A percentile compares a stretch with the other conserved stretches of the same genome.
Evolutionary conservation across 2,113 vertebrate genomes (phyloP).

Genomic region (Gobius niger): DNA sequence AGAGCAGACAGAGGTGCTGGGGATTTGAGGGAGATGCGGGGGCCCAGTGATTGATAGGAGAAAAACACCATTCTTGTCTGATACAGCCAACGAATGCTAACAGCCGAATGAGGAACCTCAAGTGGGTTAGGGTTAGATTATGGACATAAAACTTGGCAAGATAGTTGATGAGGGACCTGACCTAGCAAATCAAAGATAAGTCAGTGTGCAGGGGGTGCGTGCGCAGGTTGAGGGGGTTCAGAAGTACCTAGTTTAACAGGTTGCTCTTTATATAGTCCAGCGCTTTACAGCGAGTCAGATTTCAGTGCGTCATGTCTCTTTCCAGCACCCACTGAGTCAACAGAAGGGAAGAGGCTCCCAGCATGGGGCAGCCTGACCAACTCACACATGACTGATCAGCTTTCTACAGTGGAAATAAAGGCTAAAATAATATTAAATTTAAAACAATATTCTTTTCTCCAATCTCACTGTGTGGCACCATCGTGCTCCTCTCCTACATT

Average conservation of each 20-base stretch:
- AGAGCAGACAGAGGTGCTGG: slow-evolving; percentile 49
- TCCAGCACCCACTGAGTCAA: slow-evolving; percentile 42
- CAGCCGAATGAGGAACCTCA: slow-evolving; percentile 53
- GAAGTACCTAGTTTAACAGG: slow-evolving; percentile 26
- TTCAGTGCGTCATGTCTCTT: slow-evolving; percentile 59
- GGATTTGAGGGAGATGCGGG: slow-evolving; percentile 25
- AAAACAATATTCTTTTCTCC: background rate
- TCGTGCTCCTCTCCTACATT: background rate
- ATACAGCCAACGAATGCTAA: slow-evolving; percentile 53
- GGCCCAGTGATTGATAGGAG: slow-evolving; percentile 57
- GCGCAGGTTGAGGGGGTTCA: slow-evolving; percentile 33
- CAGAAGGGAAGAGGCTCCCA: slow-evolving; percentile 34
- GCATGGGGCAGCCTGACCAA: background rate
- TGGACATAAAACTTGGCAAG: slow-evolving; percentile 22
- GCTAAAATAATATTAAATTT: background rate
- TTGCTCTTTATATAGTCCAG: slow-evolving; percentile 65
- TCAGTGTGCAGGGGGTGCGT: background rate
- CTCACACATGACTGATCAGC: slow-evolving; percentile 1
- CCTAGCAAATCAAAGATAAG: slow-evolving; percentile 22
- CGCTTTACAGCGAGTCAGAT: slow-evolving; percentile 43
- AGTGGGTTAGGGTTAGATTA: too few species aligned
- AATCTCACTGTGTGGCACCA: background rate
- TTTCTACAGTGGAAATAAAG: slow-evolving; percentile 3
- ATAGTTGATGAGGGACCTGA: slow-evolving; percentile 41
- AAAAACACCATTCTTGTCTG: slow-evolving; percentile 66